Evolutionary conservation across 2,113 vertebrate species (phyloP), one percentile per base, ranked within the genome.

Genomic region (Eulemur rufifrons): DNA sequence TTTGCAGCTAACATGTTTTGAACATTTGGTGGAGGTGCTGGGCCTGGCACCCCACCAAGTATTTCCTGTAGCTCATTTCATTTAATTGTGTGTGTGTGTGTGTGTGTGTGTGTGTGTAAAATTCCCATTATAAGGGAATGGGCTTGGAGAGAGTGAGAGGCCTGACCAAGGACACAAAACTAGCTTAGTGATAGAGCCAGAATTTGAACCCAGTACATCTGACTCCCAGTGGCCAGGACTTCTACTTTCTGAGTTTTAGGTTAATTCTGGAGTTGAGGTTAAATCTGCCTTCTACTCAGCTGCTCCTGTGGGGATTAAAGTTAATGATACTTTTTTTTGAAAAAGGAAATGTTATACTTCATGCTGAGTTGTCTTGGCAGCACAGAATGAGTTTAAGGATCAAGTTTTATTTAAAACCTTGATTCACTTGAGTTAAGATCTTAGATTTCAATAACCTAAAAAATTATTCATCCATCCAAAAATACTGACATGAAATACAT

Each of bases 381-480:
- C 68, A 2, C 39, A 95, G 96, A 97, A 90, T 96, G 96, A 98
- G 95, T 95, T 98, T 97, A 97, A 98, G 94, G 95, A 97, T 97
- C 95, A 95, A 94, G 78, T 96, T 98, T 98, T 96, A 94, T 96
- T 77, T 92, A 91, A 97, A 97, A 95, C 66, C 21, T 94, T 82
- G 80, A 82, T 97, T 95, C 66, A 63, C 47, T 66, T 76, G 86
- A 91, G 63, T 91, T 96, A 84, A 95, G 82, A 95, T 88, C 39
- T 64, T 86, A 94, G 42, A 61, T 96, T 97, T 93, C 37, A 89
- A 11, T 86, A 86, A 47, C 10, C 3, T 66, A 92, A 92, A 71
- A 47, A 93, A 39, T 78, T 68, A 84, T 29, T 92, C 84, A 52
- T 82, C 71, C 84, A 47, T 85, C 66, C 29, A 14, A 85, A 85